Base-by-base conservation (phyloP, 2,113 vertebrate species). In the Hiodon alosoides region DNA sequence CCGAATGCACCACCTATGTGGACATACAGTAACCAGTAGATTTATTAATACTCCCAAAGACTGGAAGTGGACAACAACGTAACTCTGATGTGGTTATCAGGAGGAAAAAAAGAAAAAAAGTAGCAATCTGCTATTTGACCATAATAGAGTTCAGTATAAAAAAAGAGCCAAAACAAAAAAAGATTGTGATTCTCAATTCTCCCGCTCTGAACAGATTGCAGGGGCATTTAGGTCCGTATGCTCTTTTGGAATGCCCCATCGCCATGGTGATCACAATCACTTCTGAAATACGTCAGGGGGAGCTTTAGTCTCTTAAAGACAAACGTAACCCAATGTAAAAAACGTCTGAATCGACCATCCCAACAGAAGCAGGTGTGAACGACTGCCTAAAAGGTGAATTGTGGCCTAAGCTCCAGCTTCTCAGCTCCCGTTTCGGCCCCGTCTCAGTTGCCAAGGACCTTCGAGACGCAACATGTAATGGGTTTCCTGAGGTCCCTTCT, bases 351-450 rank as follows among this genome's bases (percentile, higher is more conserved):
- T 31, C 31, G 31, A 31, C 31, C 31, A 31, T 31, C 31, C 31
- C 31, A 31, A 2, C 31, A 31, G 31, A 0, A 31, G 31, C 31
- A 31, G 31, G 31, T 31, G 31, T 31, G 31, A 31, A 31, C 31
- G 31, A 31, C 31, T 31, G 31, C 31, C 31, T 13, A 52, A 71
- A 79, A 87, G 86, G 86, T 87, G 81, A 90, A 89, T 84, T 84
- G 84, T 86, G 80, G 81, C 85, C 86, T 83, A 81, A 84, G 85
- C 78, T 89, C 87, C 76, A 69, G 73, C 79, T 81, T 83, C 80
- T 65, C 72, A 70, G 85, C 64, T 80, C 64, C 60, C 67, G 31
- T 2, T 31, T 31, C 2, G 31, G 31, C 31, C 79, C 76, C 78
- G 72, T 79, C 61, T 77, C 75, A 47, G 51, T 69, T 75, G 17